Base-by-base conservation (phyloP, 2,797 vertebrate species). In the Taenioides sp. region DNA sequence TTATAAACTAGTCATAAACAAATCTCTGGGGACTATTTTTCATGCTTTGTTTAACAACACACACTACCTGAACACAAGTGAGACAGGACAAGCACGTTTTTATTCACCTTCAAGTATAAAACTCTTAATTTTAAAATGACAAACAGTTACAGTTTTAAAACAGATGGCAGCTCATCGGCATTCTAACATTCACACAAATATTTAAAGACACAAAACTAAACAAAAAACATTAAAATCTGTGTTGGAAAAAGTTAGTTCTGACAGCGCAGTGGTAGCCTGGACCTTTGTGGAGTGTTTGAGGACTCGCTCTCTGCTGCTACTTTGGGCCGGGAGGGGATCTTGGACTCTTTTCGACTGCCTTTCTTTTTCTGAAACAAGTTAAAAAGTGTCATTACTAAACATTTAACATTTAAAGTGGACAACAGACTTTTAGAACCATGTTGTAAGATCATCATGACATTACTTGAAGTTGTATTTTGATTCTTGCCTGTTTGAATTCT, bases 261-360 rank as follows among this genome's bases (percentile, higher is more conserved):
- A 59, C 81, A 80, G 81, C 94, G 92, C 7, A 98, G 94, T 0
- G 97, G 96, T 57, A 94, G 87, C 72, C 94, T 94, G 84, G 95
- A 95, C 54, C 87, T 95, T 18, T 78, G 86, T 1, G 92, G 86
- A 0, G 90, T 84, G 0, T 90, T 84, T 0, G 87, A 5, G 0
- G 27, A 40, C 14, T 86, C 86, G 1, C 66, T 80, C 50, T 97
- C 95, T 7, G 90, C 95, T 7, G 90, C 78, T 0, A 65, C 57
- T 87, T 97, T 97, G 0, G 81, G 83, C 64, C 75, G 90, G 75
- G 92, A 77, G 23, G 84, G 18, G 5, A 81, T 67, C 76, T 87
- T 85, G 1, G 85, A 81, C 69, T 95, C 94, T 79, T 95, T 97
- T 90, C 95, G 79, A 31, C 80, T 60, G 63, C 82, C 74, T 89